Percentiles rank a stretch among this genome's conserved stretches.
phyloP scores from a whole-genome alignment of 2,113 vertebrate genomes.

The Vulpes ferrilata region DNA sequence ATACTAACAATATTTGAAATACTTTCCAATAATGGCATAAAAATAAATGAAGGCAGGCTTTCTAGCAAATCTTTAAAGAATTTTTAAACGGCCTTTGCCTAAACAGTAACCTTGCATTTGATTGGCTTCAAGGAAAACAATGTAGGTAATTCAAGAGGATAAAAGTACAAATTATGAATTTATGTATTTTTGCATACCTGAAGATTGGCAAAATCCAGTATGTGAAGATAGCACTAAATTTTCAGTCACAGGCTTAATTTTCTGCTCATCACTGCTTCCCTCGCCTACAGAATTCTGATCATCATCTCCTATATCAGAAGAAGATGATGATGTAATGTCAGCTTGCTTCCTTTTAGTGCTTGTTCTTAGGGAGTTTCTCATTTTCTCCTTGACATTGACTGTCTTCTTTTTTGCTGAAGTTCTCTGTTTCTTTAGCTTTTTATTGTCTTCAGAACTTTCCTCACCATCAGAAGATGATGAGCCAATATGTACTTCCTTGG shows the following conservation, averaged over 20 bases:
- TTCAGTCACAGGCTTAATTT: slow-evolving; percentile 95
- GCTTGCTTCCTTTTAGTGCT: slow-evolving; percentile 83
- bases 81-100: slow-evolving; percentile 46
- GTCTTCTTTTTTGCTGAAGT: slow-evolving; percentile 82
- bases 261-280: slow-evolving; percentile 94
- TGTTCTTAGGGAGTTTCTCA: slow-evolving; percentile 80
- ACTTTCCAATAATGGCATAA: neutral
- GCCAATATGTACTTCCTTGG: slow-evolving; percentile 81
- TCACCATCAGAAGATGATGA: slow-evolving; percentile 87
- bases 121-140: slow-evolving; percentile 22
- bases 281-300: slow-evolving; percentile 89
- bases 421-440: slow-evolving; percentile 84
- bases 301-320: slow-evolving; percentile 87
- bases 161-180: neutral
- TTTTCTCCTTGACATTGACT: slow-evolving; percentile 84
- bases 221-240: slow-evolving; percentile 87
- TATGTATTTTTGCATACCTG: slow-evolving; percentile 91
- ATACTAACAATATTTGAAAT: slow-evolving; percentile 18
- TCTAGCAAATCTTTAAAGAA: slow-evolving; percentile 15
- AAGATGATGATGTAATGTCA: slow-evolving; percentile 88
- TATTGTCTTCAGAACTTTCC: slow-evolving; percentile 86
- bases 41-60: slow-evolving; percentile 44
- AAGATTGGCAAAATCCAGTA: slow-evolving; percentile 95
- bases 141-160: neutral
- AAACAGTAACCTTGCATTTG: neutral